A percentile compares a stretch with the other conserved stretches of the same genome.
These are phyloP conservation scores for Lemur catta DNA, from an alignment of 2,797 vertebrate genomes.

Conservation along the genomic window DNA sequence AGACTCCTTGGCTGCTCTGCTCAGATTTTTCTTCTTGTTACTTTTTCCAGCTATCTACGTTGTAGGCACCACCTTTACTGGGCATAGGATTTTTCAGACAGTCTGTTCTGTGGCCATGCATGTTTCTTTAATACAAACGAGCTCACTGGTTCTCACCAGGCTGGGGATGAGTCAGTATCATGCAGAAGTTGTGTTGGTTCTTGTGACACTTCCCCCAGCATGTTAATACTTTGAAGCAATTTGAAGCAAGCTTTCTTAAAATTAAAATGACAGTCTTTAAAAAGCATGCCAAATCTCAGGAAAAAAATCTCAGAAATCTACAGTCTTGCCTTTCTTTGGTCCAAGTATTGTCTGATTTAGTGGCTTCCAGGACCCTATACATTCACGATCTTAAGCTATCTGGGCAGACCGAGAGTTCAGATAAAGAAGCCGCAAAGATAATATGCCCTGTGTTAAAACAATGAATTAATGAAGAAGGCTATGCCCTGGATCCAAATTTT, in stretches of 20 bases:
- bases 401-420: neutral
- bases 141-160: neutral
- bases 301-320: neutral
- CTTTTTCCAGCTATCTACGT: neutral
- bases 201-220: neutral
- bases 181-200: neutral
- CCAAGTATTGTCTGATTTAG: neutral
- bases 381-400: neutral
- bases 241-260: neutral
- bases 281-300: neutral
- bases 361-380: neutral
- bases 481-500: neutral
- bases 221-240: neutral
- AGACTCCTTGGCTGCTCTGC: neutral
- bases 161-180: neutral
- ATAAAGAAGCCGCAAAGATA: neutral
- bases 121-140: neutral
- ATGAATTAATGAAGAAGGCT: neutral
- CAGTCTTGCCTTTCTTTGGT: neutral
- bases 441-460: neutral
- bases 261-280: neutral
- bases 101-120: neutral
- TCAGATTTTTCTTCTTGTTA: neutral
- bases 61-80: neutral
- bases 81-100: neutral